Evolutionary conservation across 2,888 invertebrate genomes (phyloP), one percentile per base, ranked within the genome.

Genomic region (Linnaemya vulpina): DNA sequence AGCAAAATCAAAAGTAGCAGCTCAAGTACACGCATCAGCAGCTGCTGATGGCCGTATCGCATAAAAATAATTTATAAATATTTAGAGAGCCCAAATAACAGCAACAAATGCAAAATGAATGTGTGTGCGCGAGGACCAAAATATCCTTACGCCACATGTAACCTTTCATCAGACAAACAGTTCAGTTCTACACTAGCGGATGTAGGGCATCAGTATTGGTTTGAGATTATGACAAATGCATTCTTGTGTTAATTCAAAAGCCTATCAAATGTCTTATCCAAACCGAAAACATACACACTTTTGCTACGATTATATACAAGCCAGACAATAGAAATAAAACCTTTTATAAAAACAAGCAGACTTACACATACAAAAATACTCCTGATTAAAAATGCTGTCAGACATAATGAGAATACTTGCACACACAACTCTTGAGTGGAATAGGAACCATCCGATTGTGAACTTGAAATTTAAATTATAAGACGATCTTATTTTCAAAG

Each of bases 301-400:
- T 68, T 25, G 22, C 4, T 38, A 17, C 30, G 10, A 22, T 17
- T 55, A 35, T 20, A 46, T 49, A 20, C 38, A 40, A 46, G 43
- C 22, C 15, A 67, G 60, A 81, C 74, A 81, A 74, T 74, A 53
- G 22, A 70, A 68, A 75, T 17, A 67, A 80, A 78, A 79, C 51
- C n/a, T n/a, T 60, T 49, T 65, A 60, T 67, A 75, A 46, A 74
- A 80, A 46, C 67, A 80, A 22, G 13, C 55, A 58, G 65, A 20
- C 68, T 60, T 13, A 11, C 9, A 55, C 53, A 81, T 35, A 80
- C 55, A 77, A 68, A 84, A 77, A 70, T 81, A 77, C 77, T 77
- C 74, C 81, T 84, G 77, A 84, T 84, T 84, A 81, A 84, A 84
- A 84, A 81, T 84, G 30, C 74, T 81, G 81, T 70, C 81, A 84